These are phyloP conservation scores for Oncopodura yosiiana DNA, from an alignment of 1,140 invertebrate species.

Conservation along the genomic window DNA sequence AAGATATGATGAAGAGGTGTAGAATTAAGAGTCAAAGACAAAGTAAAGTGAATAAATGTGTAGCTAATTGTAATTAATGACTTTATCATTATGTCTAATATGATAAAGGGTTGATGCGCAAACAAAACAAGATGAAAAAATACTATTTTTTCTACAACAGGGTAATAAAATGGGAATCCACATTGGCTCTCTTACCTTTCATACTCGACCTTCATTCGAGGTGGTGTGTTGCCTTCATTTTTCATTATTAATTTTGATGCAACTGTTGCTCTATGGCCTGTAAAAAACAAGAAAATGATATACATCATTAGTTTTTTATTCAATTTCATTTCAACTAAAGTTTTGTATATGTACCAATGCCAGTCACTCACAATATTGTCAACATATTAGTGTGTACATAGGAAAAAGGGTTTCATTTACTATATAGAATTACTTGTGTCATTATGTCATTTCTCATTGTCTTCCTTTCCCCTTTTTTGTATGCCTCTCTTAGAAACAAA, in stretches of 20 bases:
- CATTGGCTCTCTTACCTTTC: slow-evolving; percentile 50
- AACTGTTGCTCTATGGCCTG: slow-evolving; percentile 49
- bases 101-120: slow-evolving; percentile 31
- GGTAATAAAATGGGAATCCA: background rate
- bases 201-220: slow-evolving; percentile 59
- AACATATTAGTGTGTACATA: background rate
- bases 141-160: slow-evolving; percentile 15
- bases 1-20: no score
- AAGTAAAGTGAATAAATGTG: no score
- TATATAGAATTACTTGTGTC: no score
- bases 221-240: slow-evolving; percentile 44
- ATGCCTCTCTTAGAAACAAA: no score
- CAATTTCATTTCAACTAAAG: no score
- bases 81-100: no score
- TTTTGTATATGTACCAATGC: background rate
- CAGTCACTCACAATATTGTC: background rate
- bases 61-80: no score
- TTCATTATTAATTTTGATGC: slow-evolving; percentile 48
- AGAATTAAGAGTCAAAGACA: no score
- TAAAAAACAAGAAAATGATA: slow-evolving; percentile 18
- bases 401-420: no score
- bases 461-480: no score
- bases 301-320: background rate
- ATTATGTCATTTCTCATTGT: no score
- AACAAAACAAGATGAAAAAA: slow-evolving; percentile 35